Percentiles rank a stretch among this genome's conserved stretches.
phyloP scores from a whole-genome alignment of 2,797 vertebrate genomes.

The Heliangelus exortis region DNA sequence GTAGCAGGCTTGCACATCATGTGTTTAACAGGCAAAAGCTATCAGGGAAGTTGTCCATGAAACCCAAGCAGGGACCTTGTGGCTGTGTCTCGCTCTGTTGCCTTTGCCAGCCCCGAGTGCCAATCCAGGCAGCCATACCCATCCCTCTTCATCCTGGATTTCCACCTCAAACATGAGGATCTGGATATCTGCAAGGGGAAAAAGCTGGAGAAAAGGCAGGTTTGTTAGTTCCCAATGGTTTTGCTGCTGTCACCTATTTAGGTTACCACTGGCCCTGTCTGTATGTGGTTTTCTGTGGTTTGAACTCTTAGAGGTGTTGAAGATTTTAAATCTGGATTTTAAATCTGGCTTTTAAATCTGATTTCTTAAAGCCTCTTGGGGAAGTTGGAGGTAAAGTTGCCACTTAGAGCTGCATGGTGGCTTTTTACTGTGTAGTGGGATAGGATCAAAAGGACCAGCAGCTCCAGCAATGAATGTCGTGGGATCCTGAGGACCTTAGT shows the following conservation, averaged over 20 bases:
- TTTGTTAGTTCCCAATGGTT: neutral
- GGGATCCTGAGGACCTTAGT: neutral
- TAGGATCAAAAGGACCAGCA: neutral
- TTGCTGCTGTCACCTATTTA: neutral
- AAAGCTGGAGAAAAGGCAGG: neutral
- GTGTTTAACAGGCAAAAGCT: neutral
- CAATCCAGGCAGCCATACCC: neutral
- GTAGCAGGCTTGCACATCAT: rapidly evolving
- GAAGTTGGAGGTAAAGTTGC: neutral
- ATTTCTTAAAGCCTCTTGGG: neutral
- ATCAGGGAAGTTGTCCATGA: rapidly evolving
- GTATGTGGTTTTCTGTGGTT: neutral
- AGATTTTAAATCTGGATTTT: too few species aligned
- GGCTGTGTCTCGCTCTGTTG: neutral
- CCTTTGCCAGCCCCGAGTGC: too few species aligned
- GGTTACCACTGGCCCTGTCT: neutral
- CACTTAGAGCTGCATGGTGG: neutral
- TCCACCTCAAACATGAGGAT: rapidly evolving
- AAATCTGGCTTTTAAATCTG: neutral
- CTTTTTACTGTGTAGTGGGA: neutral
- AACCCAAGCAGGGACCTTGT: too few species aligned
- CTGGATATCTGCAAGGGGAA: neutral
- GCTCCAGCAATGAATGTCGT: neutral
- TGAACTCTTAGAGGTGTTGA: neutral
- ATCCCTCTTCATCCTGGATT: rapidly evolving